Base-by-base conservation (phyloP, 2,113 vertebrate genomes). In the Meles meles region DNA sequence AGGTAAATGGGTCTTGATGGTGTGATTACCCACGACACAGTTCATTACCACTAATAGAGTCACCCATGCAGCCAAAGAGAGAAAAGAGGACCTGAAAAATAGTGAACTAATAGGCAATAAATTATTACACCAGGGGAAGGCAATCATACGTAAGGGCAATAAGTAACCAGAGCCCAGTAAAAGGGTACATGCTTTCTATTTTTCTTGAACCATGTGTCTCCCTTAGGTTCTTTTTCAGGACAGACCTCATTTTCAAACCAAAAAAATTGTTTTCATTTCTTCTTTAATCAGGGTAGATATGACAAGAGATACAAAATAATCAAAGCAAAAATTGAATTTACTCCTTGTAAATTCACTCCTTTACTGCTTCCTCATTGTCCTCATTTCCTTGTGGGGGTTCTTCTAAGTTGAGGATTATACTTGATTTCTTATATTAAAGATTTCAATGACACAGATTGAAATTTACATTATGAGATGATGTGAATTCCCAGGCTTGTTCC, bases 1-100 rank as follows among this genome's bases (percentile, higher is more conserved):
- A 98, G 92, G 97, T 93, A 93, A 88, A 96, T 90, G 84, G 89
- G 92, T 96, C 84, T 88, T 90, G 71, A 94, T 81, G 88, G 97
- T 71, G 47, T 96, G 94, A 97, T 98, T 95, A 90, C 87, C 80
- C 77, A 80, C 0, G 77, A 88, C 84, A 92, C 67, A 96, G 88
- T 90, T 96, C 96, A 96, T 98, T 97, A 94, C 93, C 81, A 76
- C 55, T 93, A 96, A 96, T 93, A 55, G 97, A 96, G 57, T 97
- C 81, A 94, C 65, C 52, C 93, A 86, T 88, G 97, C 94, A 88
- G 76, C 84, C 92, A 88, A 80, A 97, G 65, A 85, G 61, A 93
- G 91, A 93, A 47, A 90, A 95, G 89, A 15, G 44, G 77, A 80
- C 79, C 72, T 72, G 25, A 1, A 4, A 92, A 90, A 96, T 21